Evolutionary conservation across 2,113 vertebrate genomes (phyloP).

Genomic region (Oenanthe melanoleuca): DNA sequence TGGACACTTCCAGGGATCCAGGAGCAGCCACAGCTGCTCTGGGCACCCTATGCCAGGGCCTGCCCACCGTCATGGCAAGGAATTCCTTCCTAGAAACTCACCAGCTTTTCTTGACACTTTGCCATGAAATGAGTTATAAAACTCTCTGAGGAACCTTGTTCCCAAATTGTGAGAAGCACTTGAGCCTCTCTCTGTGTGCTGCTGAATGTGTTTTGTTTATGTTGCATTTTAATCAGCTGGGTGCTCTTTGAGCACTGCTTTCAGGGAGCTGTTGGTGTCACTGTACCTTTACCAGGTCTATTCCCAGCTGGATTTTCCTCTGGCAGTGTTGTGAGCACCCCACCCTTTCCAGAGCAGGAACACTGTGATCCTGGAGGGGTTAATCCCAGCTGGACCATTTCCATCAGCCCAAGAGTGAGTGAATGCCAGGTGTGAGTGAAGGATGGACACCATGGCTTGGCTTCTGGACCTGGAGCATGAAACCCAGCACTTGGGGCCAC

Average conservation of each 20-base stretch:
- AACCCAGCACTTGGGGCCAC: background rate
- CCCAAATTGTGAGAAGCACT: background rate
- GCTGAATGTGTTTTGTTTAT: background rate
- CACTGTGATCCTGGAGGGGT: background rate
- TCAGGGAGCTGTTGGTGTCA: background rate
- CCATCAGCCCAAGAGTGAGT: background rate
- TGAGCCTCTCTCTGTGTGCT: background rate
- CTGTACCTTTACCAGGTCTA: background rate
- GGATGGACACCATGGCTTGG: background rate
- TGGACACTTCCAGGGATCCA: background rate
- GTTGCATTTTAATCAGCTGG: background rate
- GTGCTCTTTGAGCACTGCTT: background rate
- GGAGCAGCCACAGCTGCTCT: background rate
- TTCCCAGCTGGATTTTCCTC: background rate
- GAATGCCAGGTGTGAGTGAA: background rate
- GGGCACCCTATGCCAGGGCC: rapidly evolving
- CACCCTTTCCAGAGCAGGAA: no score
- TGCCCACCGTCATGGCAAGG: rapidly evolving
- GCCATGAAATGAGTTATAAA: background rate
- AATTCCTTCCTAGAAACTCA: background rate
- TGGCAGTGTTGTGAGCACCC: background rate
- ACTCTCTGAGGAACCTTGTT: background rate
- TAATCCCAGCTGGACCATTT: background rate
- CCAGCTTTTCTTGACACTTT: background rate
- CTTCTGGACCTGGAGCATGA: rapidly evolving